Percentiles rank a stretch among this genome's conserved stretches.
Conservation (phyloP, 2,888 invertebrate genomes). For the Eristalis tenax region DNA sequence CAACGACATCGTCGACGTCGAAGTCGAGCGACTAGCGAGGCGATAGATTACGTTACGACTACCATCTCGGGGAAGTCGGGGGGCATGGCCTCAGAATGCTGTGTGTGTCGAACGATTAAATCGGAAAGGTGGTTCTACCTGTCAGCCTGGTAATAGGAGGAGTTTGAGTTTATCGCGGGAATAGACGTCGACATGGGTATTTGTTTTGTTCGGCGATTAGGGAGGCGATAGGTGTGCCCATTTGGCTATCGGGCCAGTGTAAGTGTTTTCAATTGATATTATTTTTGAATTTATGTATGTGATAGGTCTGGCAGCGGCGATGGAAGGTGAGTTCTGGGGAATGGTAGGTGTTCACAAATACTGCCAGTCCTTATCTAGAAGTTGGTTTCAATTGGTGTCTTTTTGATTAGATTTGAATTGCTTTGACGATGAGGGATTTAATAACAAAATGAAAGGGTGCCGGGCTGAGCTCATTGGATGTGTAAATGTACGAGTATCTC, state of each 20-base stretch:
- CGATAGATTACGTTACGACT: slow-evolving; percentile 30
- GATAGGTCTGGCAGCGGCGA: slow-evolving; percentile 48
- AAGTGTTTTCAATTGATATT: slow-evolving; percentile 72
- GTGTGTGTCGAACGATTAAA: slow-evolving; percentile 67
- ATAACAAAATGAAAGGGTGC: slow-evolving; percentile 18
- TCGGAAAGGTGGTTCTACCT: slow-evolving; percentile 71
- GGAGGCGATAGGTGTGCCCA: slow-evolving; percentile 71
- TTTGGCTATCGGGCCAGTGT: slow-evolving; percentile 67
- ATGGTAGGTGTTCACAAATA: slow-evolving; percentile 32
- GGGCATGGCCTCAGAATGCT: slow-evolving; percentile 55
- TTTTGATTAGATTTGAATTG: slow-evolving; percentile 40
- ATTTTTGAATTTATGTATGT: slow-evolving; percentile 66
- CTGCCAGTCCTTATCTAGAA: slow-evolving; percentile 38
- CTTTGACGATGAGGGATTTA: slow-evolving; percentile 9
- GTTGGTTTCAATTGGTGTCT: slow-evolving; percentile 49
- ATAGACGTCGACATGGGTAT: slow-evolving; percentile 70
- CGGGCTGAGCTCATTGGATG: background rate
- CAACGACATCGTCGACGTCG: slow-evolving; percentile 14
- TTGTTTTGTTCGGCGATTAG: slow-evolving; percentile 70
- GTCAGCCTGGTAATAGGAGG: slow-evolving; percentile 71
- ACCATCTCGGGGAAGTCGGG: slow-evolving; percentile 47
- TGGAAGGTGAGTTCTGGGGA: slow-evolving; percentile 16
- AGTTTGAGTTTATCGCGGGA: slow-evolving; percentile 67
- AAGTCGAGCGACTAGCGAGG: slow-evolving; percentile 7
- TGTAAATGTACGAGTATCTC: background rate